Percentiles rank a stretch among this genome's conserved stretches.
These are phyloP conservation scores for Margarornis squamiger DNA, from an alignment of 2,797 vertebrate species.

Conservation along the genomic window DNA sequence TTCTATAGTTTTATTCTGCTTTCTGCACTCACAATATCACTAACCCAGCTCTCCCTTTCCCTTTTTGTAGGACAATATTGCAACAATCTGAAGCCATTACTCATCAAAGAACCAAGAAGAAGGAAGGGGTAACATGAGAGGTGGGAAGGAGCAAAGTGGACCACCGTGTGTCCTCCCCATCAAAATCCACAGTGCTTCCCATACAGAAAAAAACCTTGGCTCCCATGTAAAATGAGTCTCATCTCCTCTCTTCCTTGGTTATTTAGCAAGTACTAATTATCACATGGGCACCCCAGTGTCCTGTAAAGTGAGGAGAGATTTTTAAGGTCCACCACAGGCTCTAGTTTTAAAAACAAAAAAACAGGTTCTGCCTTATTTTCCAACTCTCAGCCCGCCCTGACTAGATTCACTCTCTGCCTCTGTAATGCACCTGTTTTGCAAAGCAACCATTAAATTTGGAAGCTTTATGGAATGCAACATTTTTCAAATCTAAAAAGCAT, in stretches of 20 bases:
- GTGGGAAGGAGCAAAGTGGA: not conserved
- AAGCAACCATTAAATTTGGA: not conserved
- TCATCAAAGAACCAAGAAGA: not conserved
- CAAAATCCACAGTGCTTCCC: not conserved
- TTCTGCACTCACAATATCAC: not conserved
- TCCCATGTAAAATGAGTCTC: not conserved
- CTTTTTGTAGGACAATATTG: not conserved
- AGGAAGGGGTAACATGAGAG: not conserved
- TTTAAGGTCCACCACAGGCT: not conserved
- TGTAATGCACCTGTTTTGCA: not conserved
- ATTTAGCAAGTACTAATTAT: not conserved
- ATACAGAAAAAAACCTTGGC: not conserved
- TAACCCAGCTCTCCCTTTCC: not conserved
- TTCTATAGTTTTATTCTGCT: not conserved
- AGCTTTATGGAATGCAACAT: not conserved
- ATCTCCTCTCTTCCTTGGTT: not conserved
- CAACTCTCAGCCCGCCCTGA: not conserved
- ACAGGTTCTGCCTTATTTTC: not conserved
- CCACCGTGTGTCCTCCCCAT: accelerated
- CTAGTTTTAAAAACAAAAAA: not conserved
- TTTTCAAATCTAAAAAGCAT: not conserved
- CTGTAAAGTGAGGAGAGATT: not conserved
- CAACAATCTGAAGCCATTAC: not conserved
- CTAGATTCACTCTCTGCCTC: not conserved
- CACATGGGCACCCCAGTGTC: not conserved